Evolutionary conservation across 2,797 vertebrate genomes (phyloP).

Genomic region (Labroides dimidiatus): DNA sequence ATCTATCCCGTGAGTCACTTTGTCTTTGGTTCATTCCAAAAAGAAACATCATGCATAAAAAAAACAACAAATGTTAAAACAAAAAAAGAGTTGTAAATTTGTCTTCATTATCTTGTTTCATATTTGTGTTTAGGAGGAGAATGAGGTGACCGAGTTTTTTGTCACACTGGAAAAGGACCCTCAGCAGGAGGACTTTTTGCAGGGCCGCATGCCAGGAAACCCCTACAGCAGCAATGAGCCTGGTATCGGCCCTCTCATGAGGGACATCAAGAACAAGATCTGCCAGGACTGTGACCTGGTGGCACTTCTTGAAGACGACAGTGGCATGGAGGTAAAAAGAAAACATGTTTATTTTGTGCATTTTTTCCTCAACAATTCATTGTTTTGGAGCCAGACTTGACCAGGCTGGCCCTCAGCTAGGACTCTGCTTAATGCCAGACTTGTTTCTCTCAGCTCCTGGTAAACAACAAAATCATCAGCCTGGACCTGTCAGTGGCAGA

Average conservation of each 20-base stretch:
- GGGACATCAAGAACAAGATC: constrained; percentile 99
- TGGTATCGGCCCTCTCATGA: constrained; percentile 97
- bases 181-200: constrained; percentile 98
- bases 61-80: neutral
- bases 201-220: constrained; percentile 99
- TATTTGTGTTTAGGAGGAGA: constrained; percentile 90
- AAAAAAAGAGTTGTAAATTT: neutral
- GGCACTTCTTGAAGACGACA: constrained; percentile 97
- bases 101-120: constrained; percentile 13
- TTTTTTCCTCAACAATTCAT: neutral
- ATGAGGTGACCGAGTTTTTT: constrained; percentile 99
- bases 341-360: neutral
- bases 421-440: neutral
- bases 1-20: constrained; percentile 93
- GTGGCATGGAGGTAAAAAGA: constrained; percentile 95
- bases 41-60: neutral
- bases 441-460: constrained; percentile 87
- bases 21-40: neutral
- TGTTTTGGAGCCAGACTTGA: neutral
- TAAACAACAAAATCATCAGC: constrained; percentile 99
- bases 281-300: constrained; percentile 99
- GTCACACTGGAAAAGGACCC: constrained; percentile 98
- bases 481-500: constrained; percentile 96
- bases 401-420: neutral
- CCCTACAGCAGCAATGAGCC: constrained; percentile 99